Percentiles rank a stretch among this genome's conserved stretches.
Conservation (phyloP, 2,797 vertebrate genomes). For the Halcyon badia region DNA sequence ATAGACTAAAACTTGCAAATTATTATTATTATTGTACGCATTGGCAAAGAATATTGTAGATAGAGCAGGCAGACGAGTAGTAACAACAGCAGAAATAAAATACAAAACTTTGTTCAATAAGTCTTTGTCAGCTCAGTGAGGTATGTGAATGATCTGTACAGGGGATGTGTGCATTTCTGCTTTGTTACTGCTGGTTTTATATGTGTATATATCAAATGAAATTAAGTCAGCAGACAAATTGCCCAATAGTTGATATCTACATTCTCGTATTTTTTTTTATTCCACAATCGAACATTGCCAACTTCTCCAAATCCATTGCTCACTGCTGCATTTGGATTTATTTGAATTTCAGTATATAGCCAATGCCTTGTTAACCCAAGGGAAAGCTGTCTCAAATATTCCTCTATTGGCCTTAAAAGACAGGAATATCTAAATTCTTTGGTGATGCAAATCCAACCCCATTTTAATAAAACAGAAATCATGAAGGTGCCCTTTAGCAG, state of each 20-base stretch:
- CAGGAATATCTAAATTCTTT: neutral
- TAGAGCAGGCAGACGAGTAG: neutral
- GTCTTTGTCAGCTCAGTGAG: neutral
- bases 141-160: neutral
- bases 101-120: neutral
- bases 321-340: neutral
- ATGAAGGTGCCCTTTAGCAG: neutral
- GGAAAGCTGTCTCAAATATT: neutral
- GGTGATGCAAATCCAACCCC: neutral
- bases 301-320: neutral
- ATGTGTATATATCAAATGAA: neutral
- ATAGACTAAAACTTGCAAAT: neutral
- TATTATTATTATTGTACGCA: neutral
- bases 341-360: neutral
- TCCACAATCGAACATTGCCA: neutral
- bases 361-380: neutral
- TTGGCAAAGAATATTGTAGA: neutral
- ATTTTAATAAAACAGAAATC: neutral
- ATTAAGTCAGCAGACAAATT: neutral
- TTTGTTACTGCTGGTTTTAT: neutral
- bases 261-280: neutral
- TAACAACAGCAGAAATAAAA: neutral
- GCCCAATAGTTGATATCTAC: neutral
- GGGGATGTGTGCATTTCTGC: neutral
- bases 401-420: neutral